Evolutionary conservation across 2,888 invertebrate genomes (phyloP).

Genomic region (Nephrotoma flavescens): DNA sequence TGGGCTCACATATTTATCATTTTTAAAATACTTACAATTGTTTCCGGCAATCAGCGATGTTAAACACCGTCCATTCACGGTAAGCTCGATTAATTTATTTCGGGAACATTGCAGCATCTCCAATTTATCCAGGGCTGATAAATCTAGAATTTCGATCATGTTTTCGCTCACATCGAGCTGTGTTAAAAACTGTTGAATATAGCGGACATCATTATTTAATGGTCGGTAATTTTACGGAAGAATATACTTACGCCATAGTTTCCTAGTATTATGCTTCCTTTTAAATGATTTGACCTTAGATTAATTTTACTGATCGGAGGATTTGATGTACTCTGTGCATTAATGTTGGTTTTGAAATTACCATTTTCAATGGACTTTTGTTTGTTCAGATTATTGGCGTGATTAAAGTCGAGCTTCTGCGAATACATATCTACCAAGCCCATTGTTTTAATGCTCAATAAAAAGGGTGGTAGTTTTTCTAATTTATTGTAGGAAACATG

Average conservation of each 20-base stretch:
- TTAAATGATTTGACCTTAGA: conserved; percentile 58
- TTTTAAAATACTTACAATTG: conserved; percentile 45
- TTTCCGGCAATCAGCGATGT: conserved; percentile 65
- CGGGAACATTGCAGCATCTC: conserved; percentile 63
- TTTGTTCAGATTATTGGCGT: not conserved
- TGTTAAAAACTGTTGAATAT: conserved; percentile 49
- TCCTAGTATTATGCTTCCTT: conserved; percentile 71
- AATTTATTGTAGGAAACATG: conserved; percentile 42
- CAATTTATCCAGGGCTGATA: conserved; percentile 62
- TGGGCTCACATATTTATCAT: not conserved
- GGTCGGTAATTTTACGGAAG: not conserved
- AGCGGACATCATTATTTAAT: conserved; percentile 7
- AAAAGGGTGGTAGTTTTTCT: conserved; percentile 33
- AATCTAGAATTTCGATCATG: conserved; percentile 64
- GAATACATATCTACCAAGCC: conserved; percentile 17
- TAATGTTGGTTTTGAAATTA: not conserved
- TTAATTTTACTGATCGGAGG: conserved; percentile 56
- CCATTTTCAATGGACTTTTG: not conserved
- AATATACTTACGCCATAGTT: conserved; percentile 61
- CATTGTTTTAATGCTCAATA: conserved; percentile 40
- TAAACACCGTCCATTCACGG: conserved; percentile 61
- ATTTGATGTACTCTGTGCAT: conserved; percentile 8
- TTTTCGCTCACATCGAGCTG: conserved; percentile 75
- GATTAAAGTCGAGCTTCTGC: conserved; percentile 7
- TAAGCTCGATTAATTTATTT: conserved; percentile 60